Evolutionary conservation across 2,888 invertebrate species (phyloP), one percentile per base, ranked within the genome.

Genomic region (Pseudococcus jackbeardsleyi): DNA sequence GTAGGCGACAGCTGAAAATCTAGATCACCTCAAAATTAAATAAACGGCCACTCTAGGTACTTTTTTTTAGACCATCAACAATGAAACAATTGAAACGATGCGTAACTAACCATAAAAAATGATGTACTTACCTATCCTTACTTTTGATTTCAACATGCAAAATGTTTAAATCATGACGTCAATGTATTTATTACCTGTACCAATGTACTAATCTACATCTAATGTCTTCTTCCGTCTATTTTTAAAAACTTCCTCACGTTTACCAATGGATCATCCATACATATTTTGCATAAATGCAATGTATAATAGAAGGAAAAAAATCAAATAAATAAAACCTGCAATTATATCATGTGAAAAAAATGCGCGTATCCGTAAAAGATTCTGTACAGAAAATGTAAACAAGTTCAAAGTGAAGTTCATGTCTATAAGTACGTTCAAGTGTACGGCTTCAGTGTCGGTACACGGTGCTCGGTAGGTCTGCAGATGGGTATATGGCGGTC

Each of bases 331-430:
- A 6, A 68, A 68, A 22, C 26, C 68, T 39, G 77, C 39, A 77
- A 39, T 77, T 77, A 77, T 77, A 39, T 77, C 77, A 77, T 15
- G 77, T 42, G 77, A 39, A 68, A 68, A 68, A 68, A 68, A 77
- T 77, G 77, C 39, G 26, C 77, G 17, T 42, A 77, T n/a, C 39
- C 77, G 77, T n/a, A 42, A 33, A 33, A 42, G 77, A 77, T 77
- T 77, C 77, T 26, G n/a, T 77, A 42, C 42, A 42, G 39, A 77
- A 77, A 22, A 42, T 77, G 39, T 39, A 77, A 77, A 77, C 77
- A 77, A 77, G 77, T 77, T 42, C 68, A 68, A 68, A 77, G 42
- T n/a, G 77, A 77, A 77, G 77, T 77, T 77, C 77, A 77, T 39
- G 77, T 77, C 42, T 72, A 64, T 22, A 7, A 9, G 19, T 68